These are phyloP conservation scores for Plutomurus gul DNA, from an alignment of 1,140 invertebrate species.

Conservation along the genomic window DNA sequence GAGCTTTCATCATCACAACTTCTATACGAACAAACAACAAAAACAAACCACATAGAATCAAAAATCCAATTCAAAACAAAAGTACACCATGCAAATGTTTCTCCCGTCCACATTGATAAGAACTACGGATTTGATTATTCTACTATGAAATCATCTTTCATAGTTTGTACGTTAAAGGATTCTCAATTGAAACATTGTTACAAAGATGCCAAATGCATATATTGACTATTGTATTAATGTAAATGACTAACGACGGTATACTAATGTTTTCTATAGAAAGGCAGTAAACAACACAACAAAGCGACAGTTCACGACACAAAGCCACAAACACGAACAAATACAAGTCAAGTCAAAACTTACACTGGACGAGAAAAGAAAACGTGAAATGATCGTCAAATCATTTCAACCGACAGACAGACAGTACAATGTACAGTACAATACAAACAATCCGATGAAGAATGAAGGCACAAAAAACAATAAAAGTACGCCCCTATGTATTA, in stretches of 20 bases:
- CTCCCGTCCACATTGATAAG: not conserved
- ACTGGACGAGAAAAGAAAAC: slow-evolving; percentile 18
- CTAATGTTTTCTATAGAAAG: no score
- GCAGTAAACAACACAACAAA: not conserved
- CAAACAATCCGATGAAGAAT: slow-evolving; percentile 3
- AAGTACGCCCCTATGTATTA: not conserved
- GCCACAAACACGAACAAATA: slow-evolving; percentile 21
- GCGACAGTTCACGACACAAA: not conserved
- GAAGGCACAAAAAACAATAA: slow-evolving; percentile 24
- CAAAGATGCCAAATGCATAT: no score
- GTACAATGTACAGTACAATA: slow-evolving; percentile 25
- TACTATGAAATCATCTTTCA: no score
- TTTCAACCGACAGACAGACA: not conserved
- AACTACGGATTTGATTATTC: no score
- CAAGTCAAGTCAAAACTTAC: slow-evolving; percentile 15
- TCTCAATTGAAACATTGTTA: no score
- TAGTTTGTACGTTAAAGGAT: no score
- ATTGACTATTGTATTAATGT: no score
- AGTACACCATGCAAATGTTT: not conserved
- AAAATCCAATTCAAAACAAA: slow-evolving; percentile 23
- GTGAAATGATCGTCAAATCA: slow-evolving; percentile 21
- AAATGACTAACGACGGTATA: no score
- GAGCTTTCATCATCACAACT: slow-evolving; percentile 49
- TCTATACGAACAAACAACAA: slow-evolving; percentile 24
- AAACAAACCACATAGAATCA: slow-evolving; percentile 24